phyloP scores from a whole-genome alignment of 2,888 invertebrate species.

The Phengaris arion region DNA sequence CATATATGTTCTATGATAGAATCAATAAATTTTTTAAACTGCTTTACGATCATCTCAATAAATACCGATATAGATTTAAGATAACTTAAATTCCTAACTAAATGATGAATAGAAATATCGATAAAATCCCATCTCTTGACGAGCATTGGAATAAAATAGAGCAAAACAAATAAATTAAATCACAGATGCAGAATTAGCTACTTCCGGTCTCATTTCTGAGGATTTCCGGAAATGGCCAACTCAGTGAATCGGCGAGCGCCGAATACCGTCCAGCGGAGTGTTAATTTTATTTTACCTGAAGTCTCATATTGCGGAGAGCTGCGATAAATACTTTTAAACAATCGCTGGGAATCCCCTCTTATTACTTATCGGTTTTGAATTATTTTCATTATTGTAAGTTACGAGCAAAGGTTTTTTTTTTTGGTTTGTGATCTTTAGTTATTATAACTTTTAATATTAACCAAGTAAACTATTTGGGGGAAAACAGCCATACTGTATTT shows the following conservation, averaged over 20 bases:
- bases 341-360: not conserved
- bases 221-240: conserved; percentile 24
- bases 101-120: not conserved
- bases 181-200: conserved; percentile 28
- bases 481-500: no score
- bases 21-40: no score
- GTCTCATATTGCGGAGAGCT: conserved; percentile 23
- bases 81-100: no score
- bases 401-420: no score
- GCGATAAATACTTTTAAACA: conserved; percentile 26
- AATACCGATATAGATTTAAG: no score
- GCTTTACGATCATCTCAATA: no score
- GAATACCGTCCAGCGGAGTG: conserved; percentile 28
- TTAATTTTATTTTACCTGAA: conserved; percentile 30
- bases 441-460: no score
- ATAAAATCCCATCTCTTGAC: not conserved
- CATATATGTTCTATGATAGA: no score
- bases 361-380: no score
- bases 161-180: conserved; percentile 13
- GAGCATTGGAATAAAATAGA: not conserved
- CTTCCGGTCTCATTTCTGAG: conserved; percentile 28
- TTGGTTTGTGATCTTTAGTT: no score
- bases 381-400: no score
- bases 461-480: no score
- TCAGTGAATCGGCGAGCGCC: conserved; percentile 28